Conservation (phyloP, 2,113 vertebrate genomes). For the Centrocercus urophasianus region DNA sequence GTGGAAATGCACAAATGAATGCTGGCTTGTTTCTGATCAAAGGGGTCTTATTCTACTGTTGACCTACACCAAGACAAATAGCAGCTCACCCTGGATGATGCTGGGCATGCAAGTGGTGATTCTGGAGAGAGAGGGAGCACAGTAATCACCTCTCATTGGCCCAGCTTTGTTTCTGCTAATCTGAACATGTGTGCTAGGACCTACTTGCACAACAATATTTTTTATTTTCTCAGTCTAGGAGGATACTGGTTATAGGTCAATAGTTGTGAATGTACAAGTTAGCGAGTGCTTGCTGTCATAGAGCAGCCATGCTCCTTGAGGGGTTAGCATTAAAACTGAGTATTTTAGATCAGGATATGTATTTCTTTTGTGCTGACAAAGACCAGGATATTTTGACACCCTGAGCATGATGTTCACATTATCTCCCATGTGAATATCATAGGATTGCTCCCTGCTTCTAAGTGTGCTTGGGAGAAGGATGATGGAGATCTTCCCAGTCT, state of each 20-base stretch:
- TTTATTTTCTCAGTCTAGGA: not conserved
- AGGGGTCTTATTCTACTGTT: accelerated
- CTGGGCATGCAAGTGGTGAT: accelerated
- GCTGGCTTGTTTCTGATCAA: not conserved
- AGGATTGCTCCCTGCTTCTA: not conserved
- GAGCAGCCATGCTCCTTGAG: not conserved
- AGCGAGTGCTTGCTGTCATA: not conserved
- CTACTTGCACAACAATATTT: not conserved
- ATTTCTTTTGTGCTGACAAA: not conserved
- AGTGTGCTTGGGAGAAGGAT: not conserved
- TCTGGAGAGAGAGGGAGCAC: not conserved
- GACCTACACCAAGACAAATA: not conserved
- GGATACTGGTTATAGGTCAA: not conserved
- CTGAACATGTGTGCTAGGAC: not conserved
- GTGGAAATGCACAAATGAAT: not conserved
- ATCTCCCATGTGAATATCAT: accelerated
- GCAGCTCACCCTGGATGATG: not conserved
- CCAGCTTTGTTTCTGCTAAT: not conserved
- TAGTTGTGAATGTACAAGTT: not conserved
- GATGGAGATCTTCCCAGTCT: not conserved
- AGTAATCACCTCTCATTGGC: accelerated
- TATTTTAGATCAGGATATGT: not conserved
- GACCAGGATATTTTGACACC: accelerated
- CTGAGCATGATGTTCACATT: not conserved
- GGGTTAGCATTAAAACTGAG: not conserved